Evolutionary conservation across 2,797 vertebrate species (phyloP), one percentile per base, ranked within the genome.

Genomic region (Sphaeramia orbicularis): DNA sequence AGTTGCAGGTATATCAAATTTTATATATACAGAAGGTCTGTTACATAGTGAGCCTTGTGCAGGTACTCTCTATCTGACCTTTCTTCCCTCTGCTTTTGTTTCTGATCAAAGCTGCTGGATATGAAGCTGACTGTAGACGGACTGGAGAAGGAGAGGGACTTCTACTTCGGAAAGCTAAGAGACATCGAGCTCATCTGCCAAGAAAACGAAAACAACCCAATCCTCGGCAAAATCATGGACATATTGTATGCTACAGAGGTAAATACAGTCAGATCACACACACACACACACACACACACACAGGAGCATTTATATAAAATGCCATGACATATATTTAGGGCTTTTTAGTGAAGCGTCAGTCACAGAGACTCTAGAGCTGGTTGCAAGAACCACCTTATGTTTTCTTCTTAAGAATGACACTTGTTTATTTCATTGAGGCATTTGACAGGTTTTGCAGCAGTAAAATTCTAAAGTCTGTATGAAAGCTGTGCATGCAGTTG

Each of bases 111-210:
- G 97, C 87, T 99, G 54, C 80, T 97, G 93, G 97, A 98, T 35
- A 73, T 99, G 92, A 99, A 99, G 86, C 80, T 97, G 89, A 98
- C 95, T 0, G 94, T 98, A 41, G 96, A 98, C 0, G 96, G 95
- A 4, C 92, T 99, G 85, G 96, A 99, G 90, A 99, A 98, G 83
- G 97, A 99, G 82, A 93, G 97, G 6, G 97, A 99, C 87, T 99
- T 99, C 92, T 99, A 99, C 92, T 99, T 99, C 80, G 95, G 95
- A 78, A 99, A 99, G 83, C 94, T 99, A 60, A 92, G 96, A 70
- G 96, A 99, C 90, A 98, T 99, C 0, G 97, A 99, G 90, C 92
- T 99, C 48, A 96, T 99, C 91, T 99, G 97, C 89, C 97, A 99
- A 89, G 97, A 98, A 73, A 92, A 88, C 0, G 95, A 96, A 48